Conservation (phyloP, 2,797 vertebrate genomes). For the Pitangus sulphuratus region DNA sequence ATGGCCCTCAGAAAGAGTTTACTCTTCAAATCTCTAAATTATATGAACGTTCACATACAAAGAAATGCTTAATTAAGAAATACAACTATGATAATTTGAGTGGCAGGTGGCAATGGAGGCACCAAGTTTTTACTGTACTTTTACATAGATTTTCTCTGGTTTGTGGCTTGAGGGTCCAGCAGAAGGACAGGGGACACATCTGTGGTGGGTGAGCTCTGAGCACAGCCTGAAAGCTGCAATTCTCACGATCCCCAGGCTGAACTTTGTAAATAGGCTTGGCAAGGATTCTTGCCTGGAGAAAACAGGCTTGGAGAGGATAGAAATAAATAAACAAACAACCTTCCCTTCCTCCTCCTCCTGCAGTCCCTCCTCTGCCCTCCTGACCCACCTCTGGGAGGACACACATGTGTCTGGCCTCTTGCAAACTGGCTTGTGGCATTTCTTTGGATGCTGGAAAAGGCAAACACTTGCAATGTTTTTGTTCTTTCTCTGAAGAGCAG, state of each 20-base stretch:
- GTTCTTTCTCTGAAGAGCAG: background rate
- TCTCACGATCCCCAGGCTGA: slow-evolving; percentile 75
- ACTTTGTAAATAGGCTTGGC: slow-evolving; percentile 78
- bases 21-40: background rate
- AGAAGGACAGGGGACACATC: slow-evolving; percentile 3
- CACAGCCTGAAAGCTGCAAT: slow-evolving; percentile 37
- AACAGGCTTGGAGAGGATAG: slow-evolving; percentile 15
- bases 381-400: background rate
- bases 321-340: slow-evolving; percentile 40
- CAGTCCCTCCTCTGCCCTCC: background rate
- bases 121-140: background rate
- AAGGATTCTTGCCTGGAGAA: slow-evolving; percentile 54
- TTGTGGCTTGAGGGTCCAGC: background rate
- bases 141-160: background rate
- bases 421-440: background rate
- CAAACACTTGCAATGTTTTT: background rate
- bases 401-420: background rate
- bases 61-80: background rate
- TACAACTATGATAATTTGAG: fast-evolving
- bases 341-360: background rate
- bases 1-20: background rate
- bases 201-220: slow-evolving; percentile 2
- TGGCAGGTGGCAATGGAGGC: background rate
- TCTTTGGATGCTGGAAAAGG: background rate
- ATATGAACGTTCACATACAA: fast-evolving